These are phyloP conservation scores for Myiopsitta monachus DNA, from an alignment of 2,113 vertebrate genomes.

Conservation along the genomic window DNA sequence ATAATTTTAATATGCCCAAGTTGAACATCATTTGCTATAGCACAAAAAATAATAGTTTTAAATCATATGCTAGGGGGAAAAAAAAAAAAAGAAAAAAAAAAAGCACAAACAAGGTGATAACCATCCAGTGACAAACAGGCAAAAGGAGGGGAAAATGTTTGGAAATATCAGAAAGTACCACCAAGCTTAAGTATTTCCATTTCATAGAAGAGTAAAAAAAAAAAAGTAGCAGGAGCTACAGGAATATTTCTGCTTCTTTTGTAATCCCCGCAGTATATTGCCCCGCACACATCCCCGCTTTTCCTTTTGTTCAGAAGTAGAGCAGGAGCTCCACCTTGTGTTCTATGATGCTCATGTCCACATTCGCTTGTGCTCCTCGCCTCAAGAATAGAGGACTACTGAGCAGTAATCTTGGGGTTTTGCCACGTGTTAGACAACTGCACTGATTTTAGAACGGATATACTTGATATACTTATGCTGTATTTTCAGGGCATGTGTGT, in stretches of 20 bases:
- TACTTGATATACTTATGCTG: background rate
- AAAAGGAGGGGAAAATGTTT: accelerated
- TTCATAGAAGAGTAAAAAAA: background rate
- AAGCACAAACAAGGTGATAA: background rate
- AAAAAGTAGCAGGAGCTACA: background rate
- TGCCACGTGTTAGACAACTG: background rate
- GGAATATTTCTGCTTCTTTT: background rate
- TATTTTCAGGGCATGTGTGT: background rate
- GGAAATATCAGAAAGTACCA: background rate
- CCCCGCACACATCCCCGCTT: accelerated
- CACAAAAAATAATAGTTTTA: background rate
- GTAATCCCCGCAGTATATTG: background rate
- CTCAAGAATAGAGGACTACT: background rate
- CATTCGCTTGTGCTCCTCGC: background rate
- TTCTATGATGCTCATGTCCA: background rate
- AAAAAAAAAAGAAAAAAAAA: background rate
- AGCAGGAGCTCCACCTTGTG: conserved; percentile 49
- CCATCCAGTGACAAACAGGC: background rate
- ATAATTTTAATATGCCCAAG: background rate
- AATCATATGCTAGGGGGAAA: background rate
- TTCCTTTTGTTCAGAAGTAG: background rate
- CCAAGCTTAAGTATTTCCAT: background rate
- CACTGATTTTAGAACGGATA: background rate
- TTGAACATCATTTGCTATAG: background rate
- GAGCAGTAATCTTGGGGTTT: background rate